These are phyloP conservation scores for Maniola hyperantus DNA, from an alignment of 2,888 invertebrate species.

Conservation along the genomic window DNA sequence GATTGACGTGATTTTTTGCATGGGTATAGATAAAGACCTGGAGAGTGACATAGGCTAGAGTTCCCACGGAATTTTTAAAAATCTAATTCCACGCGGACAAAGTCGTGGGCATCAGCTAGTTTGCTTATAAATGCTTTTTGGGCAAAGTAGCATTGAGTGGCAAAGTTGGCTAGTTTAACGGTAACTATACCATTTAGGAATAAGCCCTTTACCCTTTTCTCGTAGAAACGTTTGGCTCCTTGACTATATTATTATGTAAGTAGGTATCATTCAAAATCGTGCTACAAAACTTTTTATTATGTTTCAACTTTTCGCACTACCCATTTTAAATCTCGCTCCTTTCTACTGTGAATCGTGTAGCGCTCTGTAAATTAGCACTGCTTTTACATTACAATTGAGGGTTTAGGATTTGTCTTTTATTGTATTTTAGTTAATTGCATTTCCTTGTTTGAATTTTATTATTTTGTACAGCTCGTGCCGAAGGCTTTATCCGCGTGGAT, in stretches of 20 bases:
- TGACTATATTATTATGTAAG: conserved; percentile 25
- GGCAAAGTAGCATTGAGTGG: too few species aligned
- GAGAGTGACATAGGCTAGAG: too few species aligned
- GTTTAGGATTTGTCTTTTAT: neutral
- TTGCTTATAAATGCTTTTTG: too few species aligned
- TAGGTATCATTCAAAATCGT: conserved; percentile 29
- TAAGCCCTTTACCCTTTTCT: conserved; percentile 24
- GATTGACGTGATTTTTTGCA: too few species aligned
- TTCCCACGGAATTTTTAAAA: too few species aligned
- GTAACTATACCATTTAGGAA: too few species aligned
- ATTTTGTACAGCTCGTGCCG: too few species aligned
- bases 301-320: conserved; percentile 21
- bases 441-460: neutral
- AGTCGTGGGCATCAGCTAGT: too few species aligned
- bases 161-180: too few species aligned
- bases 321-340: conserved; percentile 18
- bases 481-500: too few species aligned
- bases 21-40: too few species aligned
- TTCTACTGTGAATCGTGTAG: conserved; percentile 1
- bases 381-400: neutral
- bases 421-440: neutral
- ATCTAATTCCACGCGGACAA: too few species aligned
- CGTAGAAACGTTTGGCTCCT: conserved; percentile 21
- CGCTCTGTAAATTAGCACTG: conserved; percentile 1
- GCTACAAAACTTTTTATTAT: conserved; percentile 31